These are phyloP conservation scores for Montifringilla adamsi DNA, from an alignment of 2,113 vertebrate species.

Conservation along the genomic window DNA sequence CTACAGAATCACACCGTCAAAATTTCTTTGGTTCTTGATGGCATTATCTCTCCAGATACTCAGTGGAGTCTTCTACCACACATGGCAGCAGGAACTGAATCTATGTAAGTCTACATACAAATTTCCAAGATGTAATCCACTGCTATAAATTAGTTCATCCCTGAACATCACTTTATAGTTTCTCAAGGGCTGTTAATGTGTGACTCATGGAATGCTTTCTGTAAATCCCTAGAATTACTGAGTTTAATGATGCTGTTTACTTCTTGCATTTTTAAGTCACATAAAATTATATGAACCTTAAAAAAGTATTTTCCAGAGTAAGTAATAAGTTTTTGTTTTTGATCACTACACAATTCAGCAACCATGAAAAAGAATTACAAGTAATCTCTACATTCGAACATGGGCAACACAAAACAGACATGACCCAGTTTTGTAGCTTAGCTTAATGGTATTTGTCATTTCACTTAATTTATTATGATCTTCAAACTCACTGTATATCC, in stretches of 20 bases:
- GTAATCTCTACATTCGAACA: not conserved
- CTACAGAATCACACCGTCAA: not conserved
- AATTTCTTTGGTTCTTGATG: not conserved
- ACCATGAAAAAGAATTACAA: not conserved
- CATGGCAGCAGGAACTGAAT: not conserved
- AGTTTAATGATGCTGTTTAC: constrained; percentile 9
- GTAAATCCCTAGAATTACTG: not conserved
- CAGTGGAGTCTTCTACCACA: not conserved
- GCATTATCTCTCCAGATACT: not conserved
- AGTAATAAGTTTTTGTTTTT: not conserved
- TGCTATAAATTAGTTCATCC: not conserved
- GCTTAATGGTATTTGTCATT: not conserved
- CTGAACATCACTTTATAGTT: not conserved
- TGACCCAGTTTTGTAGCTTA: not conserved
- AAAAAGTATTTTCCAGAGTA: not conserved
- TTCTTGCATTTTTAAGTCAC: not conserved
- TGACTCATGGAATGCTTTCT: not conserved
- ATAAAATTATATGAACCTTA: not conserved
- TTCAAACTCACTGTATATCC: not conserved
- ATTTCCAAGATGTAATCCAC: not conserved
- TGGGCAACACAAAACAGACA: not conserved
- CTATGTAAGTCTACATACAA: not conserved
- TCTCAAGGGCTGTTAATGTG: not conserved
- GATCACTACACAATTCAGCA: not conserved
- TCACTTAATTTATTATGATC: not conserved